Conservation (phyloP, 2,888 invertebrate genomes). For the Synanthedon formicaeformis region DNA sequence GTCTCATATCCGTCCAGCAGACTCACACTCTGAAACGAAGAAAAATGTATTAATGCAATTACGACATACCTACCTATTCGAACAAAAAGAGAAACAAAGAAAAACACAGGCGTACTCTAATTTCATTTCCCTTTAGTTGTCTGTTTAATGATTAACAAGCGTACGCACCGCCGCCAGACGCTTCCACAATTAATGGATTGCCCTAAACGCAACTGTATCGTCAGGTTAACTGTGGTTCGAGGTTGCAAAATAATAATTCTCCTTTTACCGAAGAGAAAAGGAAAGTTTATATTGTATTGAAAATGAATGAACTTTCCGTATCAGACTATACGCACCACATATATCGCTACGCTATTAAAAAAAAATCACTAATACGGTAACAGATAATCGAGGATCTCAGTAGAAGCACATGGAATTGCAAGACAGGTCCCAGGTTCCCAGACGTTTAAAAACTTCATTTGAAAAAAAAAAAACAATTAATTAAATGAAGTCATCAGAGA, state of each 20-base stretch:
- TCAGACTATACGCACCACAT: too few species aligned
- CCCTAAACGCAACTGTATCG: slow-evolving; percentile 29
- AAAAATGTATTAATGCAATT: too few species aligned
- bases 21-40: too few species aligned
- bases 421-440: not conserved
- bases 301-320: too few species aligned
- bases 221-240: slow-evolving; percentile 20
- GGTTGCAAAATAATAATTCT: slow-evolving; percentile 6
- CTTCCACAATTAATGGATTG: slow-evolving; percentile 23
- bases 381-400: not conserved
- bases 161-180: slow-evolving; percentile 1
- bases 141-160: slow-evolving; percentile 12
- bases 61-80: too few species aligned
- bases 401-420: not conserved
- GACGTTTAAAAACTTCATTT: not conserved
- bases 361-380: too few species aligned
- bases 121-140: slow-evolving; percentile 5
- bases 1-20: too few species aligned
- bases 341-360: too few species aligned
- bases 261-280: not conserved
- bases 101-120: not conserved
- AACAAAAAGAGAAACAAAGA: too few species aligned
- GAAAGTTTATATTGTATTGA: not conserved
- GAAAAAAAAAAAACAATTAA: slow-evolving; percentile 18
- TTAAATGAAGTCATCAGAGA: slow-evolving; percentile 40